A percentile compares a stretch with the other conserved stretches of the same genome.
phyloP scores from a whole-genome alignment of 2,888 invertebrate genomes.

The Himalopsyche kuldschensis region DNA sequence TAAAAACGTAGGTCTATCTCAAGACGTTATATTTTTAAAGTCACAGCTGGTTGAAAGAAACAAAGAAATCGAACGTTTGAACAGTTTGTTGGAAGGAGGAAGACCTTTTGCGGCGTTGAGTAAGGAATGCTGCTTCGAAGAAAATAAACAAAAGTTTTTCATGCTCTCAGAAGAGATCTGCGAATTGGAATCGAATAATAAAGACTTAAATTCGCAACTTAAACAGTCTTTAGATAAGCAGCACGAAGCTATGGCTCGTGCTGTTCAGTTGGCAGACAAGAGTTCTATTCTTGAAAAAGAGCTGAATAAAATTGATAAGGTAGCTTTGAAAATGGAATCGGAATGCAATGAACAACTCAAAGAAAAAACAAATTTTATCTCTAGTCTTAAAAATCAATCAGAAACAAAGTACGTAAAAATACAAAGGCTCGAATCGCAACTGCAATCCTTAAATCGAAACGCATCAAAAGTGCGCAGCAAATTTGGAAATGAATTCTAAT shows the following conservation, averaged over 20 bases:
- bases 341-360: constrained; percentile 73
- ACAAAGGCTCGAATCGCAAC: constrained; percentile 63
- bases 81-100: constrained; percentile 71
- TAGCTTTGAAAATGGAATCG: constrained; percentile 74
- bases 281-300: constrained; percentile 72
- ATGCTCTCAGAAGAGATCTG: constrained; percentile 63
- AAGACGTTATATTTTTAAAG: constrained; percentile 52
- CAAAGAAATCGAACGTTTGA: constrained; percentile 71
- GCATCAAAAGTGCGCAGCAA: constrained; percentile 41
- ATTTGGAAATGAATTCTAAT: constrained; percentile 42
- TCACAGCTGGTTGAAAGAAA: constrained; percentile 60
- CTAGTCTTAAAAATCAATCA: constrained; percentile 60
- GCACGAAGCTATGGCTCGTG: constrained; percentile 80
- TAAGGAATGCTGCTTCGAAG: constrained; percentile 67
- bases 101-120: constrained; percentile 65
- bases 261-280: constrained; percentile 71
- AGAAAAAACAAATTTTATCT: constrained; percentile 63
- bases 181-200: constrained; percentile 62
- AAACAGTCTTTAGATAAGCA: constrained; percentile 67
- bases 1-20: constrained; percentile 50
- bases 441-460: constrained; percentile 48
- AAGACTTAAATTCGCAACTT: constrained; percentile 53
- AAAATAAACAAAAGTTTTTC: constrained; percentile 58
- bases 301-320: constrained; percentile 70
- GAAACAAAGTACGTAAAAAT: constrained; percentile 57